phyloP scores from a whole-genome alignment of 2,797 vertebrate species.

The Mico argentatus region DNA sequence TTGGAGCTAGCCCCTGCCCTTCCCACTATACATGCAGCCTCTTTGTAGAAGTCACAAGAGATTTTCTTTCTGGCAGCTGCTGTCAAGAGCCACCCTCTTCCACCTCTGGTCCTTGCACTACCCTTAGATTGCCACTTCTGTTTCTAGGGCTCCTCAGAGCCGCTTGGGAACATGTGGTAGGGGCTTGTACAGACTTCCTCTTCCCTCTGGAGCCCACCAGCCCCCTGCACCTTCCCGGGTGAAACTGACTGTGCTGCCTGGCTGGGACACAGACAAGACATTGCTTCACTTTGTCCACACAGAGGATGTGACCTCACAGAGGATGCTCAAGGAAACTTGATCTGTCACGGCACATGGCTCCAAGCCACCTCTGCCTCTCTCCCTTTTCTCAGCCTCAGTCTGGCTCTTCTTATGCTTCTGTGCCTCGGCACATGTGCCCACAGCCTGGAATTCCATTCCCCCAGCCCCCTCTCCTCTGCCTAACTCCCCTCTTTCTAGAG shows the following conservation, averaged over 20 bases:
- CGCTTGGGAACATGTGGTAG: neutral
- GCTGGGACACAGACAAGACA: neutral
- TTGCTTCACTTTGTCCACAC: neutral
- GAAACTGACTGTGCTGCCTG: neutral
- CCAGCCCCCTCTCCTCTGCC: neutral
- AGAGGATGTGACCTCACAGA: neutral
- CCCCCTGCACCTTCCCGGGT: neutral
- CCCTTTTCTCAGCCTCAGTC: too few species aligned
- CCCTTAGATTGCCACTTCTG: neutral
- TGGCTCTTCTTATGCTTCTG: neutral
- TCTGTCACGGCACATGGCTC: neutral
- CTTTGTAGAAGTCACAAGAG: neutral
- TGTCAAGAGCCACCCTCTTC: neutral
- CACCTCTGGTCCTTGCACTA: neutral
- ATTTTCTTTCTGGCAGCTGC: neutral
- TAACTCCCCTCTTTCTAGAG: neutral
- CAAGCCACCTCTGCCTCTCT: accelerated
- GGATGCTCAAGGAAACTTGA: accelerated
- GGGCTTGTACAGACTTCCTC: neutral
- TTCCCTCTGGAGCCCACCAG: neutral
- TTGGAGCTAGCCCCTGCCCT: neutral
- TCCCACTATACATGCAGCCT: accelerated
- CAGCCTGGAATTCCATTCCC: neutral
- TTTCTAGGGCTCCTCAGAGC: neutral
- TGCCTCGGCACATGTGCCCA: neutral